phyloP scores from a whole-genome alignment of 2,888 invertebrate species.

The Acleris literana region DNA sequence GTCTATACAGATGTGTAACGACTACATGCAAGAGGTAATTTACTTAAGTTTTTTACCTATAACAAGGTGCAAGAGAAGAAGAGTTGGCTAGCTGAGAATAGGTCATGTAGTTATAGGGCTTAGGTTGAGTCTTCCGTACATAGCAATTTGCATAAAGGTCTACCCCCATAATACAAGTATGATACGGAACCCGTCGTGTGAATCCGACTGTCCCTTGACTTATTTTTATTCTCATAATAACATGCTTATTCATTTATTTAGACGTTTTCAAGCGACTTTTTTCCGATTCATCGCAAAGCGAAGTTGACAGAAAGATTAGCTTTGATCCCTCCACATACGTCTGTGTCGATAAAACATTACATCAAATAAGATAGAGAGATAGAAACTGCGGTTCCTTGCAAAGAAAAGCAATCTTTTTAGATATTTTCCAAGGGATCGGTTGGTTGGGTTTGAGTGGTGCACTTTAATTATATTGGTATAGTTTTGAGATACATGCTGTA shows the following conservation, averaged over 20 bases:
- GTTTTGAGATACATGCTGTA: not conserved
- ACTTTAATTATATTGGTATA: constrained; percentile 3
- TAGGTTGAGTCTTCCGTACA: no score
- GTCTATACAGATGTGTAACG: no score
- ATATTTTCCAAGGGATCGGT: constrained; percentile 2
- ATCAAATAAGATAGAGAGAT: constrained; percentile 20
- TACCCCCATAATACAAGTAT: no score
- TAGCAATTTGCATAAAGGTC: no score
- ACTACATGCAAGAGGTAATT: no score
- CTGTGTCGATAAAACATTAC: constrained; percentile 31
- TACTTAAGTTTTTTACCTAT: no score
- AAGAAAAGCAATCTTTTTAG: constrained; percentile 31
- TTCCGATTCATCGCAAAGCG: not conserved
- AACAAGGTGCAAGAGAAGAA: no score
- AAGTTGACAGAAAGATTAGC: constrained; percentile 3
- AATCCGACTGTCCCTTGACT: not conserved
- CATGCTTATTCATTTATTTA: not conserved
- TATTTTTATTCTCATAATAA: not conserved
- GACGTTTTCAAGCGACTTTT: not conserved
- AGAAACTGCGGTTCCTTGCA: constrained; percentile 9
- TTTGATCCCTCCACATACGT: not conserved
- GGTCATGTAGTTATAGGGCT: no score
- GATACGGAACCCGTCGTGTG: no score
- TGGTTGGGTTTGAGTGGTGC: constrained; percentile 10
- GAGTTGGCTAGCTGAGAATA: no score